Base-by-base conservation (phyloP, 2,888 invertebrate species). In the Eupithecia centaureata region DNA sequence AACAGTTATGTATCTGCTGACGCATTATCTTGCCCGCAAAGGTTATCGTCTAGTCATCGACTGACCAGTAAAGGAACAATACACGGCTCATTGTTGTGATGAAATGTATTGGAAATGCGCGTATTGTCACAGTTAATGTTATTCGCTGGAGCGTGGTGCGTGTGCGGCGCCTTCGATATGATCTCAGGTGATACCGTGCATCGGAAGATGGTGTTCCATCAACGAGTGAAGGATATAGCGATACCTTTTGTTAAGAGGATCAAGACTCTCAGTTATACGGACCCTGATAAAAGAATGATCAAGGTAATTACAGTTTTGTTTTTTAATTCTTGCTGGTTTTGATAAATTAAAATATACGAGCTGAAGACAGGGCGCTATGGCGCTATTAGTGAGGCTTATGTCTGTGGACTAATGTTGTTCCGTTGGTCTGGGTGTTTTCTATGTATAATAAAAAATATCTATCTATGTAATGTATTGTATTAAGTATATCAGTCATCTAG, bases 171-270 rank as follows among this genome's bases (percentile, higher is more conserved):
- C 68, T 85, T 77, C 82, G 92, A 93, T 73, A 93, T 93, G 93
- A 89, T 92, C 68, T 78, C 88, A 25, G 92, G 92, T 57, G 92
- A 93, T 72, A 91, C 88, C 1, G 91, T 93, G 73, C 92, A 91
- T 73, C 85, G 89, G 71, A 93, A 93, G 81, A 91, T 93, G 92
- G 89, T 93, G 67, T 92, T 91, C 76, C 92, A 93, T 68, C 89
- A 92, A 73, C 87, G 93, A 75, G 83, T 92, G 30, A 93, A 93
- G 76, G 91, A 92, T 63, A 90, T 91, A 35, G 92, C 92, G 27
- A 90, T 93, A 82, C 92, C 92, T 0, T 93, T 93, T 74, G 91
- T 88, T 82, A 93, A 93, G 76, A 84, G 91, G 69, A 87, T 93
- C 8, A 88, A 90, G 75, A 82, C 79, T 38, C 80, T 92, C 61